Base-by-base conservation (phyloP, 1,140 invertebrate genomes). In the Trichoplusia ni region DNA sequence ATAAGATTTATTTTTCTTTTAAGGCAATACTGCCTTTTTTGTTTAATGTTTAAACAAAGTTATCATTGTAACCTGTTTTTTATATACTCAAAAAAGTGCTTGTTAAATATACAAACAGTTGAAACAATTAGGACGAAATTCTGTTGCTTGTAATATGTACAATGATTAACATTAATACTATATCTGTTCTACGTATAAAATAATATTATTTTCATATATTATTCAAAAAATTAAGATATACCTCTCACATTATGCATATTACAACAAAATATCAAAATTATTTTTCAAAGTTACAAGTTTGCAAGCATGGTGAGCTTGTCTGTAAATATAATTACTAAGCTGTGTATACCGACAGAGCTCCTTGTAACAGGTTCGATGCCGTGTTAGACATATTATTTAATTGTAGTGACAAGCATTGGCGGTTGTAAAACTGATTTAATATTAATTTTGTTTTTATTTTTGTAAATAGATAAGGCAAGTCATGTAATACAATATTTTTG, bases 401-500 rank as follows among this genome's bases (percentile, higher is more conserved):
- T 72, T 73, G 60, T 68, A 71, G 64, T 66, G 46, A 44, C 75
- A 71, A 75, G 67, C 64, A 74, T 80, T 75, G 71, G 77, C 73
- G 61, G 71, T 70, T 77, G 68, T 72, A 69, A 29, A 58, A 58
- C 54, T 31, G 38, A 58, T 27, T 58, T 29, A 47, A 44, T 58
- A 44, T 75, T 74, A 69, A 73, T 56, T 81, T 65, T 81, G 73
- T 81, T 86, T 80, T 79, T 51, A 81, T 82, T 83, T 85, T 84
- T 89, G 86, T 89, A 87, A 81, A 89, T 85, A 89, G 72, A 81
- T 84, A 82, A 84, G n/a, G 84, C 86, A 87, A 84, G 86, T 86
- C 84, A 83, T 89, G 84, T 89, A 87, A 87, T 82, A 86, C 81
- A 77, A 89, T 89, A 89, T 89, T 89, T 89, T 89, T 89, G 83